phyloP scores from a whole-genome alignment of 2,113 vertebrate genomes.

The Galbula dea region DNA sequence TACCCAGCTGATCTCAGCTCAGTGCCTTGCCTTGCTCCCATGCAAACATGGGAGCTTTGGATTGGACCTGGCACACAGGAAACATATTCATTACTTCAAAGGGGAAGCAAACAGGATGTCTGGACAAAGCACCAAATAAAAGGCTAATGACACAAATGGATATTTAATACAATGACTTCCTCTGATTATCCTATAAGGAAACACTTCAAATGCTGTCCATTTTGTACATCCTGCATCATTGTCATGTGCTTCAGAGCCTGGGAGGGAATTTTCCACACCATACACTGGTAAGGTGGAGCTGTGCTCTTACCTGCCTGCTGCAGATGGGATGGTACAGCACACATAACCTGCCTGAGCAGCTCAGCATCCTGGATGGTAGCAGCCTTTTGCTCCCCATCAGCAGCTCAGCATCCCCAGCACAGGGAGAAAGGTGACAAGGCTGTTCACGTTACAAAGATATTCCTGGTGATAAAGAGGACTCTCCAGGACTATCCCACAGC shows the following conservation, averaged over 20 bases:
- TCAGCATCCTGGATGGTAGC: neutral
- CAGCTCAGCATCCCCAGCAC: neutral
- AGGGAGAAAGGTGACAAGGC: neutral
- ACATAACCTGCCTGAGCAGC: rapidly evolving
- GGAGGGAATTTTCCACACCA: neutral
- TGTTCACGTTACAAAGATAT: neutral
- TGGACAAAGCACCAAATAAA: conserved; percentile 65
- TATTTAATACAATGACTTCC: conserved; percentile 68
- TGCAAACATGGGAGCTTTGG: neutral
- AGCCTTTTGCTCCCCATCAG: neutral
- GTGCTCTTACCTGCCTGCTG: neutral
- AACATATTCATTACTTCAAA: conserved; percentile 54
- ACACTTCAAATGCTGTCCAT: conserved; percentile 56
- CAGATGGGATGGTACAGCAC: neutral
- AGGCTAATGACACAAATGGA: conserved; percentile 66
- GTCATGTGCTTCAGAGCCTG: neutral
- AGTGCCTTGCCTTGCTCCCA: neutral
- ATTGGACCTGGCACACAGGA: neutral
- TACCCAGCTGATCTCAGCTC: neutral
- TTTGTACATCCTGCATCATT: conserved; percentile 42
- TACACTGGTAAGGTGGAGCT: neutral
- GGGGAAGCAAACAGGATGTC: conserved; percentile 66
- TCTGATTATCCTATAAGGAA: conserved; percentile 63
- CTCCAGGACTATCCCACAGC: neutral
- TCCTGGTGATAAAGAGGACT: neutral